Evolutionary conservation across 2,797 vertebrate species (phyloP), one percentile per base, ranked within the genome.

Genomic region (Danio albolineatus): DNA sequence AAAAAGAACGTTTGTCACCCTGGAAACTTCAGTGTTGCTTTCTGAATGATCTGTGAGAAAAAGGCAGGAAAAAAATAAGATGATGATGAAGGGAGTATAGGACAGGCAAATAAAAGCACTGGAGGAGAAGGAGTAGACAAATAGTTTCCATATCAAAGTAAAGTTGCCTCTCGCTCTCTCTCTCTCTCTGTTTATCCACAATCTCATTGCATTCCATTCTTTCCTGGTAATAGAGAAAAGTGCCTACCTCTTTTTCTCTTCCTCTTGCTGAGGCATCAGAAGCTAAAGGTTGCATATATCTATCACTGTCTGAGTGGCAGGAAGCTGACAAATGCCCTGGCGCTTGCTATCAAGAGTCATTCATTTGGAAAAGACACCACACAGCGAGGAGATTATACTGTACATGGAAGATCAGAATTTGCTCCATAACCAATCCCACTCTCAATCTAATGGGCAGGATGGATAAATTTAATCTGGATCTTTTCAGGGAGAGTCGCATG

Each of bases 201-300:
- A 46, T 46, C 57, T 44, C 13, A 5, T 51, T 80, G 36, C 21
- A 36, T 73, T 19, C 56, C 54, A 73, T 67, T 69, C 46, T 44
- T 79, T 73, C 48, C 49, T 51, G 38, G 36, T 38, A 79, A 73
- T 65, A 46, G 48, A 71, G 67, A 71, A 60, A 71, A 78, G 65
- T 53, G 56, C 46, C 36, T n/a, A 70, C 36, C 62, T n/a, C 17
- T 65, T 53, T 65, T 56, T 64, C 43, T 44, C 19, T 71, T 28
- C 39, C 21, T 57, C 46, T 62, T 75, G 51, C 62, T 67, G 49
- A 64, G 65, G 17, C 49, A 72, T 56, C 17, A 72, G 60, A 70
- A 81, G 74, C 57, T 60, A 85, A 82, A 81, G 75, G 72, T 79
- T 79, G 61, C 54, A 79, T 28, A 75, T 79, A 83, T 81, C 59